phyloP scores from a whole-genome alignment of 64 coral and sea anemone species.

The Montipora cactus region DNA sequence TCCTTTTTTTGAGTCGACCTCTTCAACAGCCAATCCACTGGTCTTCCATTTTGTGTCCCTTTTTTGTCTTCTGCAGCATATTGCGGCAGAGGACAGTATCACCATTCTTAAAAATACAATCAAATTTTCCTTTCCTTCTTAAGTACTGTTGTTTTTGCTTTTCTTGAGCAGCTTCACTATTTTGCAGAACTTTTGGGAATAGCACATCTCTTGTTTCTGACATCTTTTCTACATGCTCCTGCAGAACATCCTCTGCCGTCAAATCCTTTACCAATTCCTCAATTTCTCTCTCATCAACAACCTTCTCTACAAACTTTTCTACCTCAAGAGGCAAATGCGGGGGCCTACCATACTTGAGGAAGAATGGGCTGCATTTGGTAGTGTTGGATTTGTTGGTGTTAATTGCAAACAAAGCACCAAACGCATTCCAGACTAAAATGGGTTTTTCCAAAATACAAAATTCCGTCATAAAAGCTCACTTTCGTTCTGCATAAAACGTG shows the following conservation, averaged over 20 bases:
- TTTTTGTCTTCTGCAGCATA: slow-evolving; percentile 85
- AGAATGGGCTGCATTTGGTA: slow-evolving; percentile 65
- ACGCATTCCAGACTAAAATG: not conserved
- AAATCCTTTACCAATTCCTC: not conserved
- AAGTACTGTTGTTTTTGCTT: slow-evolving; percentile 59
- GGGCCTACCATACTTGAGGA: slow-evolving; percentile 52
- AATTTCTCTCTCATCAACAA: not conserved
- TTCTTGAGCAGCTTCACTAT: slow-evolving; percentile 70
- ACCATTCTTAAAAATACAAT: slow-evolving; percentile 42
- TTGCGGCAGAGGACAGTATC: slow-evolving; percentile 69
- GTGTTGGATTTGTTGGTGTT: slow-evolving; percentile 71
- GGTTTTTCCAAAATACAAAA: not conserved
- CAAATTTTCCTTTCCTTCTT: slow-evolving; percentile 34
- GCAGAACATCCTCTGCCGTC: too few species aligned
- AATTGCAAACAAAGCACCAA: slow-evolving; percentile 25
- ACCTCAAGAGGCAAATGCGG: slow-evolving; percentile 44
- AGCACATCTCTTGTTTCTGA: slow-evolving; percentile 7
- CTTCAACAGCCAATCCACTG: slow-evolving; percentile 45
- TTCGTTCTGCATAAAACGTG: not conserved
- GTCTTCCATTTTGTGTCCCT: slow-evolving; percentile 75
- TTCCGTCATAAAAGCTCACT: not conserved
- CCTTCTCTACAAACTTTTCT: not conserved
- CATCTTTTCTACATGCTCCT: slow-evolving; percentile 12
- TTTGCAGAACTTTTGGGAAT: slow-evolving; percentile 49
- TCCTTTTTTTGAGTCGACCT: too few species aligned